These are phyloP conservation scores for Drosophila aldrichi DNA, from an alignment of 2,888 invertebrate species.

Conservation along the genomic window DNA sequence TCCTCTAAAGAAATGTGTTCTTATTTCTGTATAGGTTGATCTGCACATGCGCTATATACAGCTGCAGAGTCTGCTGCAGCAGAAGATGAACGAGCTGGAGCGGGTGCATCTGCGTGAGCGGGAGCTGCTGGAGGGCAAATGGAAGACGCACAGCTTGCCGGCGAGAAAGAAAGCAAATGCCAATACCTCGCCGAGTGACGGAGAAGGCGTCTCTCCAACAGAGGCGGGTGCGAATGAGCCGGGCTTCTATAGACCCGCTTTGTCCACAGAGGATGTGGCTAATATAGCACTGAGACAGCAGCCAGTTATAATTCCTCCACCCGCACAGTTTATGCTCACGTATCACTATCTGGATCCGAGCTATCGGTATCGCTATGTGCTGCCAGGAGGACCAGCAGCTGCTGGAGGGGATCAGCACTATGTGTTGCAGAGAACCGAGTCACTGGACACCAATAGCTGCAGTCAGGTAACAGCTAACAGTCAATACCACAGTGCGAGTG, in stretches of 20 bases:
- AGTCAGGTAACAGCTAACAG: slow-evolving; percentile 42
- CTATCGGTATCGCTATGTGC: slow-evolving; percentile 90
- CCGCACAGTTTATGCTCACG: slow-evolving; percentile 87
- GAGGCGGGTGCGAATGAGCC: slow-evolving; percentile 76
- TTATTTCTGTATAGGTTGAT: slow-evolving; percentile 88
- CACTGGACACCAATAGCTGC: slow-evolving; percentile 77
- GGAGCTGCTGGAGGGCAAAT: slow-evolving; percentile 93
- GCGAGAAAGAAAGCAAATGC: slow-evolving; percentile 91
- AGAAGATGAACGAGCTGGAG: slow-evolving; percentile 94
- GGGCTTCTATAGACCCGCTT: slow-evolving; percentile 90
- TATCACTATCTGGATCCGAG: slow-evolving; percentile 91
- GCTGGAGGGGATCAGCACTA: slow-evolving; percentile 81
- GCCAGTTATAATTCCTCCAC: slow-evolving; percentile 83
- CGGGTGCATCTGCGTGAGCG: slow-evolving; percentile 92
- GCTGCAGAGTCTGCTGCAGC: slow-evolving; percentile 92
- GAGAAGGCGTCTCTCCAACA: slow-evolving; percentile 86
- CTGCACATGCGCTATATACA: slow-evolving; percentile 97
- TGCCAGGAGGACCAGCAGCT: slow-evolving; percentile 89
- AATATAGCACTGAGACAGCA: slow-evolving; percentile 65
- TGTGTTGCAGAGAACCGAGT: slow-evolving; percentile 88
- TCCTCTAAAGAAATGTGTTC: background rate
- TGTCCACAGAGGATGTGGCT: slow-evolving; percentile 93
- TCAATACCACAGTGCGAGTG: slow-evolving; percentile 60
- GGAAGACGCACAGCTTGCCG: slow-evolving; percentile 95
- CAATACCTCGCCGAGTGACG: slow-evolving; percentile 87